Evolutionary conservation across 2,113 vertebrate species (phyloP), one percentile per base, ranked within the genome.

Genomic region (Pangasianodon gigas): DNA sequence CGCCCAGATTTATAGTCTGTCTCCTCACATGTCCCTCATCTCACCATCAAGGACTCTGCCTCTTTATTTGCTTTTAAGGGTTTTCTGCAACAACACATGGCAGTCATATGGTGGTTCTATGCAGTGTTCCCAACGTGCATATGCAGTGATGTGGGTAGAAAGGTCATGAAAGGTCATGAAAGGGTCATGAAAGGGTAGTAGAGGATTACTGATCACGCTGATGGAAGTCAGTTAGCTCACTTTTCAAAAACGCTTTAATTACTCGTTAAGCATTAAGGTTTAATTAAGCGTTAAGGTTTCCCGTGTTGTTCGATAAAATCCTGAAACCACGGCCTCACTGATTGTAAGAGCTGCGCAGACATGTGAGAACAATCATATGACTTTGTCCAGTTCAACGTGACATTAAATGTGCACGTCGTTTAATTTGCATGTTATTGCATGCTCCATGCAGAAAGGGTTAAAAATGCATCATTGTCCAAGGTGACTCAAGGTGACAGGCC

Each of bases 381-480:
- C 18, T 32, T 18, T 60, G 5, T 54, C 26, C 52, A 74, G 6
- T 62, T 37, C 37, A 1, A 37, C 37, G 37, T 48, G 62, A 26
- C 69, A 51, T 44, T 32, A 67, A 62, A 84, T 71, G n/a, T 58
- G 81, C 46, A 81, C 1, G 1, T 54, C 54, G 19, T 58, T 83
- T 60, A 41, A 41, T 37, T 37, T 80, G 6, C 51, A 87, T 44
- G 58, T 77, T 56, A 5, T 56, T 89, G 29, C 19, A 29, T 19
- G 81, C 26, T 29, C 37, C 46, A 89, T 44, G 89, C 8, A 21
- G n/a, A 91, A 96, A 93, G 97, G 96, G 97, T 97, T 98, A 97
- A 98, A 97, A 97, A 95, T 97, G 97, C 97, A 97, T 97, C 97
- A 97, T 67, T 88, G 92, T 92, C 95, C 97, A 98, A 98, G 97